Conservation (phyloP, 2,113 vertebrate genomes). For the Sander lucioperca region DNA sequence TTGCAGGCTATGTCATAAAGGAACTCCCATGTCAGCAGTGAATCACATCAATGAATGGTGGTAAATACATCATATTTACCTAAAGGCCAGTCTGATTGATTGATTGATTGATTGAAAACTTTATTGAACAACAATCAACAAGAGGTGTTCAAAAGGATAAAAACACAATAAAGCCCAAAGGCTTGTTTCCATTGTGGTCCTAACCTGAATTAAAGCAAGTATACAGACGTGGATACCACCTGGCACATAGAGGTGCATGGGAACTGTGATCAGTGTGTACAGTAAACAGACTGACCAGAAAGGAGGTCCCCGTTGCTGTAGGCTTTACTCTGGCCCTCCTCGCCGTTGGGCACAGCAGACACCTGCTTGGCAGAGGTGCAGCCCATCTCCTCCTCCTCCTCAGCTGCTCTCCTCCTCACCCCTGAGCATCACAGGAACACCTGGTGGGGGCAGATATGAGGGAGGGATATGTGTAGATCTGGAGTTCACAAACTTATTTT, state of each 20-base stretch:
- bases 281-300: constrained; percentile 88
- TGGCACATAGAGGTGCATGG: not conserved
- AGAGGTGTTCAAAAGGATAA: no score
- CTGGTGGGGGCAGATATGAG: constrained; percentile 41
- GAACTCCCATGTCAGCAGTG: not conserved
- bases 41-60: not conserved
- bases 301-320: constrained; percentile 98
- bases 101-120: no score
- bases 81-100: not conserved
- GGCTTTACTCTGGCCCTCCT: constrained; percentile 95
- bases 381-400: constrained; percentile 95
- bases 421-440: constrained; percentile 84
- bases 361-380: constrained; percentile 99
- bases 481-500: not conserved
- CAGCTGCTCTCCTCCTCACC: constrained; percentile 86
- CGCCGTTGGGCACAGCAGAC: constrained; percentile 96
- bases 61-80: not conserved
- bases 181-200: no score
- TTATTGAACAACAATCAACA: no score
- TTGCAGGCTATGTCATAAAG: not conserved
- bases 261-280: not conserved
- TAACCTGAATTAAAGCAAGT: not conserved
- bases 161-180: no score
- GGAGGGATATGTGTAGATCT: not conserved
- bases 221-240: no score